phyloP scores from a whole-genome alignment of 2,888 invertebrate genomes.

The Leptopilina myrica region DNA sequence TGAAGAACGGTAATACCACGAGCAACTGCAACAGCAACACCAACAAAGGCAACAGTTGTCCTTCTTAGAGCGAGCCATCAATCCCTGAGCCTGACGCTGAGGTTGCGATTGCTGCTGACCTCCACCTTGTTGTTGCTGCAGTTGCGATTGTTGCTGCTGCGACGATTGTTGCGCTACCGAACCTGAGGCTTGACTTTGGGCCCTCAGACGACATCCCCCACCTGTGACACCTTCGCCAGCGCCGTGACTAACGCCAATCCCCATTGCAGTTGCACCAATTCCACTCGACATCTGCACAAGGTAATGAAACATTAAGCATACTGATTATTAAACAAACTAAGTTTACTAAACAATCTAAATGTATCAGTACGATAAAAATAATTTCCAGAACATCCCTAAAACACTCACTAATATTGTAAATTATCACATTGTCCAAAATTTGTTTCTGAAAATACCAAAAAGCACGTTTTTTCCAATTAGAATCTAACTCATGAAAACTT shows the following conservation, averaged over 20 bases:
- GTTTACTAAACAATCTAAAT: too few species aligned
- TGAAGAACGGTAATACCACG: slow-evolving; percentile 77
- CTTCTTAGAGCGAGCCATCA: slow-evolving; percentile 78
- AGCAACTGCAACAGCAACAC: slow-evolving; percentile 81
- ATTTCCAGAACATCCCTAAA: too few species aligned
- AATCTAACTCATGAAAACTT: not conserved
- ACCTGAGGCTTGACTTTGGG: slow-evolving; percentile 69
- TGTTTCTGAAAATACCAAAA: too few species aligned
- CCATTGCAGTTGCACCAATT: slow-evolving; percentile 75
- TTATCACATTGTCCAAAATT: too few species aligned
- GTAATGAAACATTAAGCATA: not conserved
- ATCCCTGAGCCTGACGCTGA: slow-evolving; percentile 76
- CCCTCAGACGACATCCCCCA: slow-evolving; percentile 72
- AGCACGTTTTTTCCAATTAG: not conserved
- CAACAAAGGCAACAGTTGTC: slow-evolving; percentile 81
- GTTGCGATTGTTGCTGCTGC: slow-evolving; percentile 60
- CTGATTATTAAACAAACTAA: too few species aligned
- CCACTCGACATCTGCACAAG: slow-evolving; percentile 73
- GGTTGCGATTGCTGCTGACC: slow-evolving; percentile 64
- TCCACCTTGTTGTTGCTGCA: slow-evolving; percentile 58
- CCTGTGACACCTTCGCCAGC: slow-evolving; percentile 70
- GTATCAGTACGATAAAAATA: too few species aligned
- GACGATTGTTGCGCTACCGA: slow-evolving; percentile 63
- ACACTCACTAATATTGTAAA: too few species aligned
- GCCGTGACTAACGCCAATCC: slow-evolving; percentile 75